Evolutionary conservation across 2,888 invertebrate species (phyloP).

Genomic region (Drosophila infuscata): DNA sequence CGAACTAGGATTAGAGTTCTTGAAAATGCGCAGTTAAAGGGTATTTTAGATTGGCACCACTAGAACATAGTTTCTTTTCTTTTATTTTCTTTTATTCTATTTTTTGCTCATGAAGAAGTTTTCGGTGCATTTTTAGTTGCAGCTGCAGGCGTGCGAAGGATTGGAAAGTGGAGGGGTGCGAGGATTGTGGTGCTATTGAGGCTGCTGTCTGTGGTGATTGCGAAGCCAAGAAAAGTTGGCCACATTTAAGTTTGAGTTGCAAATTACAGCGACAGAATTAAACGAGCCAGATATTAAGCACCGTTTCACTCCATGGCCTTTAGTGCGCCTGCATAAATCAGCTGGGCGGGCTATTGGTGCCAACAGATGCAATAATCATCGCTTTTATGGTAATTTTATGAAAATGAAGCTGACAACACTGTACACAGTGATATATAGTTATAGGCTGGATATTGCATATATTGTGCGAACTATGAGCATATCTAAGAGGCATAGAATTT

Average conservation of each 20-base stretch:
- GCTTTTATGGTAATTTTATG: constrained; percentile 71
- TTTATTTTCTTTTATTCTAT: not conserved
- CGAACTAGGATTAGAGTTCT: not conserved
- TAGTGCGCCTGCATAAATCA: constrained; percentile 47
- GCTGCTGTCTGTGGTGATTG: constrained; percentile 43
- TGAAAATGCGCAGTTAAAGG: not conserved
- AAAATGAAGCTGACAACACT: constrained; percentile 46
- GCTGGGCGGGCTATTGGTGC: constrained; percentile 22
- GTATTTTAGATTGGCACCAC: not conserved
- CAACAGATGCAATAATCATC: constrained; percentile 52
- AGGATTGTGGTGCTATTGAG: constrained; percentile 1
- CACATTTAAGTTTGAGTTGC: constrained; percentile 70
- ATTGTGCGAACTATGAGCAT: constrained; percentile 11
- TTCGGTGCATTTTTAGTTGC: constrained; percentile 52
- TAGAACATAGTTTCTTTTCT: not conserved
- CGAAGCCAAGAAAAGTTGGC: constrained; percentile 45
- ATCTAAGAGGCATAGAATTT: constrained; percentile 4
- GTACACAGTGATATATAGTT: constrained; percentile 12
- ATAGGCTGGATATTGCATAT: not conserved
- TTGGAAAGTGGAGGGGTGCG: not conserved
- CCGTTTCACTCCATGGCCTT: constrained; percentile 35
- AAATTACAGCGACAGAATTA: constrained; percentile 58
- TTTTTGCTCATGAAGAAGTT: constrained; percentile 14
- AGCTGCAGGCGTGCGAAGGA: constrained; percentile 22
- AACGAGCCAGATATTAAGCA: constrained; percentile 67